Evolutionary conservation across 2,113 vertebrate species (phyloP).

Genomic region (Ellobius talpinus): DNA sequence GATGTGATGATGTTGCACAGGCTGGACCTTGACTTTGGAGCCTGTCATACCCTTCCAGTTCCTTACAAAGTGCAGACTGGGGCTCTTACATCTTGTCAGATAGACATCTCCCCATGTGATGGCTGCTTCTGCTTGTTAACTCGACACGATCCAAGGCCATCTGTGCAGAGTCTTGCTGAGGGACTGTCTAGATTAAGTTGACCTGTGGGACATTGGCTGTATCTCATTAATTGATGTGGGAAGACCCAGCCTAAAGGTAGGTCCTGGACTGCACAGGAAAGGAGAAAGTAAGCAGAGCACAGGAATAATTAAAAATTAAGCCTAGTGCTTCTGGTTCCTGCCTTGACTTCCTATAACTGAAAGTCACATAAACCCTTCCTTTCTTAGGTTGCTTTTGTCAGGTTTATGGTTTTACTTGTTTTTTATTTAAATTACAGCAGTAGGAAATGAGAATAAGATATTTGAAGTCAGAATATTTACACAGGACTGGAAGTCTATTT

Average conservation of each 20-base stretch:
- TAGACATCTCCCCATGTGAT: not conserved
- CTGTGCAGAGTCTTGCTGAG: not conserved
- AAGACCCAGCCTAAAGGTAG: not conserved
- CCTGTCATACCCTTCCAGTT: not conserved
- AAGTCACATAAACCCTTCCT: not conserved
- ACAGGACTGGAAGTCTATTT: not conserved
- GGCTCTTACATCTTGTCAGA: not conserved
- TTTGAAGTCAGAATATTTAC: not conserved
- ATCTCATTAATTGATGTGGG: not conserved
- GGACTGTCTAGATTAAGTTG: not conserved
- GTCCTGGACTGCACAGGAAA: not conserved
- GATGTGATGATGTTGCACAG: not conserved
- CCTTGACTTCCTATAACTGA: not conserved
- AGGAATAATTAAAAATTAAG: not conserved
- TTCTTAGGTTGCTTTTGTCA: not conserved
- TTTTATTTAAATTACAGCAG: not conserved
- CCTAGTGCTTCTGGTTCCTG: not conserved
- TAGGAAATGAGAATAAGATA: not conserved
- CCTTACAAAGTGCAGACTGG: constrained; percentile 21
- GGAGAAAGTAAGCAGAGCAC: too few species aligned
- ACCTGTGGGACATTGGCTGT: not conserved
- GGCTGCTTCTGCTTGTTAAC: too few species aligned
- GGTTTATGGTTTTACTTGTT: too few species aligned
- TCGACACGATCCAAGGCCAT: not conserved
- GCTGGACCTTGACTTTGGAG: not conserved